Percentiles rank a stretch among this genome's conserved stretches.
Evolutionary conservation across 2,888 invertebrate genomes (phyloP).

Genomic region (Lasioglossum figueresi): DNA sequence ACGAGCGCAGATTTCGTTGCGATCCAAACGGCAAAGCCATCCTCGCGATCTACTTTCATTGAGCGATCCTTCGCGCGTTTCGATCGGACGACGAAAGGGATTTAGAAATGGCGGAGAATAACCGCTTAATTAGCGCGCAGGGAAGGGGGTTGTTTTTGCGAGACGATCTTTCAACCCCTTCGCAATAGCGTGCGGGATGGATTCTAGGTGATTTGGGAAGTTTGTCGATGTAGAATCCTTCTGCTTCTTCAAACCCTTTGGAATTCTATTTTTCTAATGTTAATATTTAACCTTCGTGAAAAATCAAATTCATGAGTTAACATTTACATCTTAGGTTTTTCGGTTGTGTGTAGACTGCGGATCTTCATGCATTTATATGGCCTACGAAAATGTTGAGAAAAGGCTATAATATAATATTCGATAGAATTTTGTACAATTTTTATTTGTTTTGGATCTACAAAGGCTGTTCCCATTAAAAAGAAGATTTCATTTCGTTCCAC

Average conservation of each 20-base stretch:
- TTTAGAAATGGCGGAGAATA: neutral
- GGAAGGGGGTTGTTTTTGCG: neutral
- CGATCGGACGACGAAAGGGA: neutral
- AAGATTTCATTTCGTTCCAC: no score
- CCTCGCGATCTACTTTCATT: neutral
- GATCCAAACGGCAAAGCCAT: neutral
- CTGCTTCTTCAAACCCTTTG: neutral
- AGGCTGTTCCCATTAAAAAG: no score
- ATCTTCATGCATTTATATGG: no score
- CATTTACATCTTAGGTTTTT: no score
- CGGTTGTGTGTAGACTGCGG: no score
- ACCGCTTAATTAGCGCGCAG: neutral
- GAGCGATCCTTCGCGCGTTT: neutral
- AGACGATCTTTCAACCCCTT: neutral
- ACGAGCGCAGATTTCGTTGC: neutral
- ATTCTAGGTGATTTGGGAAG: neutral
- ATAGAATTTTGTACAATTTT: no score
- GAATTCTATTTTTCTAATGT: neutral
- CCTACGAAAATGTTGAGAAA: no score
- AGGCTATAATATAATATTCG: no score
- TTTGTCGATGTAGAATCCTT: neutral
- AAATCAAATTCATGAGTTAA: no score
- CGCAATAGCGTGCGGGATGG: neutral
- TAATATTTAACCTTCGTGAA: no score
- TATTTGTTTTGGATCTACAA: no score